These are phyloP conservation scores for Patiria pectinifera DNA, from an alignment of 53 echinoderm and acorn worm species.

Conservation along the genomic window DNA sequence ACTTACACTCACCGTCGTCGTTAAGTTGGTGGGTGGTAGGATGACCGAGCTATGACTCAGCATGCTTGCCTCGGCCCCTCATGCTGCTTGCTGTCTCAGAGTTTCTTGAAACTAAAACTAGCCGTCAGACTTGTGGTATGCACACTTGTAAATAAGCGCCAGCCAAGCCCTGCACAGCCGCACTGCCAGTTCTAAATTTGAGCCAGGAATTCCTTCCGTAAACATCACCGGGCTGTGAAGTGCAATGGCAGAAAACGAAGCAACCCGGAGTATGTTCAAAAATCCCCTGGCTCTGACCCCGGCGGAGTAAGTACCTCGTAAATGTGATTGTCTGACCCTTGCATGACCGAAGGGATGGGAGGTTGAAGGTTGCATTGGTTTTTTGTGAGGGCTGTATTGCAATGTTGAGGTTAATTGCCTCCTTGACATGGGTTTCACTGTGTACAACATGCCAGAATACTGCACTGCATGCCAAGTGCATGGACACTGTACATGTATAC, in stretches of 20 bases:
- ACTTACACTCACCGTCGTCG: not conserved
- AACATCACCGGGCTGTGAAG: not conserved
- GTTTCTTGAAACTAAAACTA: not conserved
- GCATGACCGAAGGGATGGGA: not conserved
- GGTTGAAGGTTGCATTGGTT: not conserved
- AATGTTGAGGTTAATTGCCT: not conserved
- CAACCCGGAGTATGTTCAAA: not conserved
- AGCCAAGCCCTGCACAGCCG: not conserved
- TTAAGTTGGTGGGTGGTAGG: constrained; percentile 34
- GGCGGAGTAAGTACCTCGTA: constrained; percentile 31
- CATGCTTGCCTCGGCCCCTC: not conserved
- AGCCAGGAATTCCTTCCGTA: not conserved
- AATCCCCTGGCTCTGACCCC: constrained; percentile 42
- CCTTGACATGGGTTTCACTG: not conserved
- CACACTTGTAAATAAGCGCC: not conserved
- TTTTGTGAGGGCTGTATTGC: not conserved
- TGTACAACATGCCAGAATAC: not conserved
- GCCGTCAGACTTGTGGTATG: not conserved
- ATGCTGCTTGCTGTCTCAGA: not conserved
- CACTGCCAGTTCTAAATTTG: not conserved
- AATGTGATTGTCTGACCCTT: not conserved
- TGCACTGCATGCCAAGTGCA: not conserved
- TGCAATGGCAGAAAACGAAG: constrained; percentile 26
- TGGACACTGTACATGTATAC: not conserved
- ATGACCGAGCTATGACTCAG: constrained; percentile 43